Conservation (phyloP, 2,888 invertebrate genomes). For the Meloe dianella region DNA sequence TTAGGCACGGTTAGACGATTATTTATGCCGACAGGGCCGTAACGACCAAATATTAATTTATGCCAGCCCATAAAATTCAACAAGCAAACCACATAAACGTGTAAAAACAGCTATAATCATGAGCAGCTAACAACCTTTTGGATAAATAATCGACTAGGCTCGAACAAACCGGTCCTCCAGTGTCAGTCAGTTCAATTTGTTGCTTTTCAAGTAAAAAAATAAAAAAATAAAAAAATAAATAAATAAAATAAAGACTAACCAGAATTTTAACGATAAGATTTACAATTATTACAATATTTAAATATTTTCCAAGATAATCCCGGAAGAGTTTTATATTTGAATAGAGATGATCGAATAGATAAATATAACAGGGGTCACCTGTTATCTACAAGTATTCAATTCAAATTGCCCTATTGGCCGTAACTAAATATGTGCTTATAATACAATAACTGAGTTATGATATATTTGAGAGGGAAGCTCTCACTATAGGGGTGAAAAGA, state of each 20-base stretch:
- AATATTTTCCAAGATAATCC: neutral
- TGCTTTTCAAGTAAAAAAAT: slow-evolving; percentile 10
- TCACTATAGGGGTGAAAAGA: slow-evolving; percentile 36
- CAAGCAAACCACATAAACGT: slow-evolving; percentile 59
- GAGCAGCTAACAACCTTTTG: slow-evolving; percentile 58
- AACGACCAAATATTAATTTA: slow-evolving; percentile 56
- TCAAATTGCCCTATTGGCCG: slow-evolving; percentile 36
- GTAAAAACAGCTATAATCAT: slow-evolving; percentile 60
- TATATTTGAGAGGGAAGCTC: slow-evolving; percentile 35
- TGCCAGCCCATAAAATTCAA: slow-evolving; percentile 57
- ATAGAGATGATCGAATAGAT: slow-evolving; percentile 13
- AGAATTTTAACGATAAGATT: neutral
- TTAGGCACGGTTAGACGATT: slow-evolving; percentile 25
- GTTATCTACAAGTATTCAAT: slow-evolving; percentile 16
- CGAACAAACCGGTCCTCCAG: slow-evolving; percentile 51
- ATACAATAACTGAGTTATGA: slow-evolving; percentile 40
- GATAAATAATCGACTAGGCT: slow-evolving; percentile 58
- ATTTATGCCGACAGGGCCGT: slow-evolving; percentile 34
- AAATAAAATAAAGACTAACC: neutral
- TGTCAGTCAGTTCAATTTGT: slow-evolving; percentile 21
- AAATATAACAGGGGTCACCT: slow-evolving; percentile 21
- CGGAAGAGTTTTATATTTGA: neutral
- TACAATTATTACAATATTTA: neutral
- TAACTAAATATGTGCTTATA: slow-evolving; percentile 36
- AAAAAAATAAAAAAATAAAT: neutral